Base-by-base conservation (phyloP, 2,113 vertebrate genomes). In the Terrapene triunguis region DNA sequence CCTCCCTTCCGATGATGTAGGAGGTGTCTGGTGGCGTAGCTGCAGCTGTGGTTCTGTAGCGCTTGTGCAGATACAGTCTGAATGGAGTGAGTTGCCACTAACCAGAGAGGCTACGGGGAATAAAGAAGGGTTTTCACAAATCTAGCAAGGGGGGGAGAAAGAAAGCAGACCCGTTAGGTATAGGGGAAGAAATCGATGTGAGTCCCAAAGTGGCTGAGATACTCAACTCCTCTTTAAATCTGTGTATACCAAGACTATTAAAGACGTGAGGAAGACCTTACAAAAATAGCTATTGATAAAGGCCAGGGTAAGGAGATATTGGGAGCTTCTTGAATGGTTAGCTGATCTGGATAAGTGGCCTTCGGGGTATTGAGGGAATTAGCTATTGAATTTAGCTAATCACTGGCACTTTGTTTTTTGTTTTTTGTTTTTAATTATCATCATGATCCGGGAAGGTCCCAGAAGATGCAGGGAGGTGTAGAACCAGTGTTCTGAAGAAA, bases 201-300 rank as follows among this genome's bases (percentile, higher is more conserved):
- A 38, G 29, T 57, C 94, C 74, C 90, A 38, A 76, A 47, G 80
- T 74, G 80, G 84, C 74, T 83, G 94, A 94, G 88, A 93, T 95
- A 53, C 29, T 92, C 86, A 89, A 55, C 10, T 16, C 91, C 72
- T 94, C 82, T 90, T 96, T 93, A 69, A 93, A 93, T 79, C 38
- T 88, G 79, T 93, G 89, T 92, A 85, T 53, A 85, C 72, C 59
- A 84, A 90, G 59, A 93, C 81, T 93, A 17, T 82, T 90, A 89
- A 94, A 94, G 55, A 94, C 90, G 82, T 87, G 90, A 94, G 80
- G 87, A 94, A 48, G 25, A n/a, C 87, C 55, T 0, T 55, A 62
- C n/a, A 92, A 83, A 94, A 95, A 88, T 69, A 89, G 89, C 87
- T 89, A 21, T 93, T 94, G 94, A 94, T 54, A 19, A 89, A 84